These are phyloP conservation scores for Cordilura impudica DNA, from an alignment of 2,888 invertebrate genomes.

Conservation along the genomic window DNA sequence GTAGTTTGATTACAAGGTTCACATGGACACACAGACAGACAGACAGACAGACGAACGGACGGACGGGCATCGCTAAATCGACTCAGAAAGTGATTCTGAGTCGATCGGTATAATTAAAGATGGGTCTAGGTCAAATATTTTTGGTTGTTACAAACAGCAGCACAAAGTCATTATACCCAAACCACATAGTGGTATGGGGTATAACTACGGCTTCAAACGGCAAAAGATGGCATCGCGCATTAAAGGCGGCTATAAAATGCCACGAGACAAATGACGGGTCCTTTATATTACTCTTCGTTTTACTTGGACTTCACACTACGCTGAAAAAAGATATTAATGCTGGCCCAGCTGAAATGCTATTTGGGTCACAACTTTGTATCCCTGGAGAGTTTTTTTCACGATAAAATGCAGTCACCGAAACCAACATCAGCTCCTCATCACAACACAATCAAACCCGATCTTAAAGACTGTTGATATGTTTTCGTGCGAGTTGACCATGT, in stretches of 20 bases:
- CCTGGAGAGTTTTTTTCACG: slow-evolving; percentile 57
- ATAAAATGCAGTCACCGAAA: background rate
- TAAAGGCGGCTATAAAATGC: slow-evolving; percentile 55
- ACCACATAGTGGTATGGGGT: too few species aligned
- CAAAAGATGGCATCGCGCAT: too few species aligned
- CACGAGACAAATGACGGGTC: slow-evolving; percentile 51
- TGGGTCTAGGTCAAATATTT: too few species aligned
- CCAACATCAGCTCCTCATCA: background rate
- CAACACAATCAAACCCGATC: background rate
- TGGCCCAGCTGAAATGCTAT: slow-evolving; percentile 69
- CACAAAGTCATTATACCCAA: too few species aligned
- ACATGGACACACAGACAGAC: too few species aligned
- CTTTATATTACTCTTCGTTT: slow-evolving; percentile 31
- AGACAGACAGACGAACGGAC: too few species aligned
- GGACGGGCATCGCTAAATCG: too few species aligned
- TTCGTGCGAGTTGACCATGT: slow-evolving; percentile 34
- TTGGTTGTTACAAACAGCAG: too few species aligned
- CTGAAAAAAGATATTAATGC: slow-evolving; percentile 65
- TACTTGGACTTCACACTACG: slow-evolving; percentile 32
- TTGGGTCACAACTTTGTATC: slow-evolving; percentile 63
- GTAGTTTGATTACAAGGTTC: too few species aligned
- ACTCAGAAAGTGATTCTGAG: too few species aligned
- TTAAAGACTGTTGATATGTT: slow-evolving; percentile 24
- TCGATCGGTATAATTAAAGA: too few species aligned
- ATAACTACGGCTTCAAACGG: too few species aligned